Evolutionary conservation across 2,888 invertebrate genomes (phyloP), one percentile per base, ranked within the genome.

Genomic region (Agonopterix heracliana): DNA sequence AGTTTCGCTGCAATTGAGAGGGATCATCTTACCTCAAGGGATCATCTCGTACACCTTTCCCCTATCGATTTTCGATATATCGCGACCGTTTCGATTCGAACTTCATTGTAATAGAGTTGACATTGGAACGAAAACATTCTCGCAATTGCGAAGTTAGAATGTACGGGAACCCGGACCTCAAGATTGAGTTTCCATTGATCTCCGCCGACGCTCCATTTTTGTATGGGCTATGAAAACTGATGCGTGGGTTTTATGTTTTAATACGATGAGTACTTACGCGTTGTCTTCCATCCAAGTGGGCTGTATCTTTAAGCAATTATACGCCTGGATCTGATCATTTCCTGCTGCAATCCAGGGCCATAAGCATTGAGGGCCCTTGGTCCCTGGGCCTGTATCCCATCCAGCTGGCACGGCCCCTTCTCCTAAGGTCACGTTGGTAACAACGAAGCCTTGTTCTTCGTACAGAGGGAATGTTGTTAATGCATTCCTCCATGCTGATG

Each of bases 201-300:
- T n/a, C n/a, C n/a, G n/a, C n/a, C n/a, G n/a, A n/a, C n/a, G n/a
- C n/a, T n/a, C n/a, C n/a, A n/a, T n/a, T n/a, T n/a, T n/a, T n/a
- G n/a, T n/a, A n/a, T n/a, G n/a, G n/a, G n/a, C n/a, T 26, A 26
- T 26, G 1, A 26, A 26, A 26, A 26, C 26, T 26, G 26, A 26
- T 26, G 26, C 7, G 26, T 38, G 2, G 2, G n/a, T n/a, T 38
- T 36, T 36, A 36, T 5, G n/a, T 36, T 36, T 36, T n/a, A n/a
- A 36, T 36, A 10, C n/a, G 9, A 10, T 7, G 9, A 11, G 12
- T 34, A 68, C 84, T 76, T 55, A 88, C 88, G 71, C 76, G 54
- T 77, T 69, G 54, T 95, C 93, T 63, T 91, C 90, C 95, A 96
- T 95, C 96, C 96, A 96, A 17, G 93, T 94, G 0, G 96, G 96